phyloP scores from a whole-genome alignment of 2,797 vertebrate genomes.

The Schizothorax lantsangensis region DNA sequence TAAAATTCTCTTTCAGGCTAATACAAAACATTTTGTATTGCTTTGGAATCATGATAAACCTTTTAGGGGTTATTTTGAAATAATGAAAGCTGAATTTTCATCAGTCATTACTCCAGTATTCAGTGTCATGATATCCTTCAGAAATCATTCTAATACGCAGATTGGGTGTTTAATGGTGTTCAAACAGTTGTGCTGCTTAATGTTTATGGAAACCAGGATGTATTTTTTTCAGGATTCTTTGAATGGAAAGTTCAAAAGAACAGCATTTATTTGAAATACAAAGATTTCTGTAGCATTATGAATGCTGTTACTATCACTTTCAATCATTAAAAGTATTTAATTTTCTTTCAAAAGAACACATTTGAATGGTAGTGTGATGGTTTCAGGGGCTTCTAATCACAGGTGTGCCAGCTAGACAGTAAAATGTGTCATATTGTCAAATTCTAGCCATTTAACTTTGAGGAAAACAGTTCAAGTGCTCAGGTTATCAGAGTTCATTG shows the following conservation, averaged over 20 bases:
- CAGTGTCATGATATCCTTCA: background rate
- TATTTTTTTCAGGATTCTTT: background rate
- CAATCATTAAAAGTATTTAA: background rate
- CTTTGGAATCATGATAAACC: too few relatives aligned
- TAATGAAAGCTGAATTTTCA: background rate
- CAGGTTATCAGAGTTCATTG: background rate
- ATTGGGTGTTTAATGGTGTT: background rate
- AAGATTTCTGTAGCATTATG: background rate
- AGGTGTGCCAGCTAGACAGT: background rate
- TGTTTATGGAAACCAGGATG: too few relatives aligned
- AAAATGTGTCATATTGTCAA: background rate
- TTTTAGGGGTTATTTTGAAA: too few relatives aligned
- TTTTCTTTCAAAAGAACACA: background rate
- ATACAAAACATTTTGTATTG: too few relatives aligned
- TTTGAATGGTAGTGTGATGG: background rate
- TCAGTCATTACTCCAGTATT: background rate
- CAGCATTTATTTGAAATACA: background rate
- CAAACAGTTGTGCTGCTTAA: background rate
- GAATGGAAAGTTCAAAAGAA: background rate
- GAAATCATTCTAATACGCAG: background rate
- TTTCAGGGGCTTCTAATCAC: background rate
- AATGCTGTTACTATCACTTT: background rate
- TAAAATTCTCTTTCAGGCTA: background rate
- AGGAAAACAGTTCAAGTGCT: constrained; percentile 26
- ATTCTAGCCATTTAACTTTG: background rate